A percentile compares a stretch with the other conserved stretches of the same genome.
phyloP scores from a whole-genome alignment of 2,113 vertebrate species.

The Carassius gibelio region DNA sequence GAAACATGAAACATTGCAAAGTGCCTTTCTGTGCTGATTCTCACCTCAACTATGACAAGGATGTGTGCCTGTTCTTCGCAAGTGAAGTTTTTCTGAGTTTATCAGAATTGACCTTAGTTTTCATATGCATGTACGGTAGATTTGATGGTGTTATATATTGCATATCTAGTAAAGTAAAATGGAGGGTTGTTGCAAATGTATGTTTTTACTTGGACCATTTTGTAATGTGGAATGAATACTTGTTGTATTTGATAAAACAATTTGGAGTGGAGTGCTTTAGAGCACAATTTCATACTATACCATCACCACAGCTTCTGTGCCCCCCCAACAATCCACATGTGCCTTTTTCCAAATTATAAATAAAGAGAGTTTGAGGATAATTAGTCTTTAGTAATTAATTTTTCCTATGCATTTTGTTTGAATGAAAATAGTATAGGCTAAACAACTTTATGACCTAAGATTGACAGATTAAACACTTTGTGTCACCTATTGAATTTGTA shows the following conservation, averaged over 20 bases:
- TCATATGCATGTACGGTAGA: constrained; percentile 28
- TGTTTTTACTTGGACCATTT: constrained; percentile 40
- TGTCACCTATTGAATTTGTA: too few relatives aligned
- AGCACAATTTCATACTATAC: background rate
- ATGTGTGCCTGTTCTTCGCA: background rate
- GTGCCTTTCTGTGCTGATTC: constrained; percentile 26
- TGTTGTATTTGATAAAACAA: background rate
- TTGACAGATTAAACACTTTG: background rate
- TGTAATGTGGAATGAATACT: constrained; percentile 5
- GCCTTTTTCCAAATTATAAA: constrained; percentile 16
- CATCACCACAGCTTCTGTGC: background rate
- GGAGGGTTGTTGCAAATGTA: constrained; percentile 16
- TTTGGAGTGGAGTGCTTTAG: constrained; percentile 19
- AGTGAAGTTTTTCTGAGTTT: background rate
- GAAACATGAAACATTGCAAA: constrained; percentile 18
- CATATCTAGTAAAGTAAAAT: constrained; percentile 38
- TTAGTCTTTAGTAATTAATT: too few relatives aligned
- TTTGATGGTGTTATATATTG: constrained; percentile 5
- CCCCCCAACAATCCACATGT: background rate
- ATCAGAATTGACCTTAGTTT: background rate
- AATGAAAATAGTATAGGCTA: background rate
- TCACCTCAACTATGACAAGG: background rate
- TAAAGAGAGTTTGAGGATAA: constrained; percentile 16
- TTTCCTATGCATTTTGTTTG: background rate
- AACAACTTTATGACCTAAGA: too few relatives aligned